Conservation (phyloP, 1,140 invertebrate genomes). For the Popillia japonica region DNA sequence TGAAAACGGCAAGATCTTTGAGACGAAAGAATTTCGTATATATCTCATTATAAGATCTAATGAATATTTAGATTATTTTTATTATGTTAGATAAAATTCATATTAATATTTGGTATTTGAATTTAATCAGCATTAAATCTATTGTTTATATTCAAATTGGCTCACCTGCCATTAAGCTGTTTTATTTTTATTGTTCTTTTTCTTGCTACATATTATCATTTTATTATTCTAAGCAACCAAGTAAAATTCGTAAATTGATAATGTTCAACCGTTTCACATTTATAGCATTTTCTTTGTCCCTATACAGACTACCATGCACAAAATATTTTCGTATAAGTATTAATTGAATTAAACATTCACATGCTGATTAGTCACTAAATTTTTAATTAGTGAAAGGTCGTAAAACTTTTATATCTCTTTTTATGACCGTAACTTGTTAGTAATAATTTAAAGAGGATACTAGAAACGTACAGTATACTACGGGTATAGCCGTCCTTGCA, state of each 20-base stretch:
- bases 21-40: not conserved
- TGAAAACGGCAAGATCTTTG: not conserved
- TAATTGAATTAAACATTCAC: conserved; percentile 36
- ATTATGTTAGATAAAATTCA: not conserved
- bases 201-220: not conserved
- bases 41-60: not conserved
- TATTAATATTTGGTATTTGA: not conserved
- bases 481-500: not conserved
- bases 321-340: not conserved
- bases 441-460: conserved; percentile 18
- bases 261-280: not conserved
- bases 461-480: not conserved
- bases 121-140: not conserved
- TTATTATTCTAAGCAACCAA: not conserved
- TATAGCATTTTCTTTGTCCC: too few species aligned
- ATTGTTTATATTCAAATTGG: not conserved
- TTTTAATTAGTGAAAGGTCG: conserved; percentile 39
- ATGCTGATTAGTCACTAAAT: conserved; percentile 37
- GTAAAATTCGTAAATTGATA: not conserved
- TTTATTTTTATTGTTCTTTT: not conserved
- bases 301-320: too few species aligned
- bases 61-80: conserved; percentile 5
- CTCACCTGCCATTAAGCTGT: not conserved
- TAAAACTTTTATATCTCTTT: conserved; percentile 39
- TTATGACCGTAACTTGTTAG: conserved; percentile 38